A percentile compares a stretch with the other conserved stretches of the same genome.
phyloP scores from a whole-genome alignment of 2,888 invertebrate species.

The Sarcophaga subvicina region DNA sequence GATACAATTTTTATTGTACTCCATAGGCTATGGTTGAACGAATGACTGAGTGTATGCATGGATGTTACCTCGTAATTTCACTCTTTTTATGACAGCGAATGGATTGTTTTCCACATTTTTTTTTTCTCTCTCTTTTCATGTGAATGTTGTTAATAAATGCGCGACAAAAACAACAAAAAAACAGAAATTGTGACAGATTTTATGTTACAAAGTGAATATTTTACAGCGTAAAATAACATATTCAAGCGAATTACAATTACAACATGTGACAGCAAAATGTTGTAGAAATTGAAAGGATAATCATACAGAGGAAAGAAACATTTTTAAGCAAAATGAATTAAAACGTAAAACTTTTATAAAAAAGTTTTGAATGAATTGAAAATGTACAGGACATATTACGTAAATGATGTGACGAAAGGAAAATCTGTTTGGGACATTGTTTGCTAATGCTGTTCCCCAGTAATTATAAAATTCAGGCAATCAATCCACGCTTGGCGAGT shows the following conservation, averaged over 20 bases:
- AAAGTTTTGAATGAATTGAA: too few relatives aligned
- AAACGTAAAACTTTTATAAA: too few relatives aligned
- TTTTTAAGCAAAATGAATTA: too few relatives aligned
- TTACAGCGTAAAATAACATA: not conserved
- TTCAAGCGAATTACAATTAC: not conserved
- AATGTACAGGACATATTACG: too few relatives aligned
- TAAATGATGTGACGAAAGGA: too few relatives aligned
- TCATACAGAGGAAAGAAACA: too few relatives aligned
- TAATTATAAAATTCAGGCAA: too few relatives aligned
- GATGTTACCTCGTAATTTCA: not conserved
- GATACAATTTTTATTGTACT: slow-evolving; percentile 22
- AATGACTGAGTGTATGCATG: not conserved
- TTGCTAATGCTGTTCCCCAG: too few relatives aligned
- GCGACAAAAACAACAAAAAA: too few relatives aligned
- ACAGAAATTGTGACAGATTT: not conserved
- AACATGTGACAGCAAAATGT: not conserved
- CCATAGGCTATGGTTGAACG: not conserved
- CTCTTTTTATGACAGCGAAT: not conserved
- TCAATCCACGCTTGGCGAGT: too few relatives aligned
- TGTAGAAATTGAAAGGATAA: too few relatives aligned
- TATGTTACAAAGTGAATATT: not conserved
- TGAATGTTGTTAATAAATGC: not conserved
- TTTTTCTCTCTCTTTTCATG: not conserved
- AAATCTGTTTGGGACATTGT: too few relatives aligned
- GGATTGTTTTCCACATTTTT: not conserved